These are phyloP conservation scores for Malacoctenus gilli DNA, from an alignment of 2,797 vertebrate species.

Conservation along the genomic window DNA sequence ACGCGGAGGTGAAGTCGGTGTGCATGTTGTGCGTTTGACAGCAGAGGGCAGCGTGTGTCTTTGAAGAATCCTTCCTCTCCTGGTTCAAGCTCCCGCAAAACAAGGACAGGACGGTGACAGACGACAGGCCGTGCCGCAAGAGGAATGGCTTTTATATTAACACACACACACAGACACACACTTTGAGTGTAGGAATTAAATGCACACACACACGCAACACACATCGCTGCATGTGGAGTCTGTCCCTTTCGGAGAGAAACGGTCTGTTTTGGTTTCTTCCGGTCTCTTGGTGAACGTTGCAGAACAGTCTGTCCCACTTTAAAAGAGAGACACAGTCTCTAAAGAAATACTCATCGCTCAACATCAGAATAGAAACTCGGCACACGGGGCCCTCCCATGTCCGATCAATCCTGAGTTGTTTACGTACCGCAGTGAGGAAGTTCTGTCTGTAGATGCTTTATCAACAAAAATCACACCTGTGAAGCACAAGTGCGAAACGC, in stretches of 20 bases:
- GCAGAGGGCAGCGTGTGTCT: constrained; percentile 72
- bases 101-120: constrained; percentile 44
- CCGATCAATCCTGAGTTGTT: constrained; percentile 8
- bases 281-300: not conserved
- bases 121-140: constrained; percentile 35
- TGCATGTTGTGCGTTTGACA: constrained; percentile 65
- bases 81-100: constrained; percentile 36
- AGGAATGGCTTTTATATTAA: constrained; percentile 34
- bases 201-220: constrained; percentile 35
- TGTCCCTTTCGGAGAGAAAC: too few relatives aligned
- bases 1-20: constrained; percentile 10
- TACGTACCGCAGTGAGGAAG: too few relatives aligned
- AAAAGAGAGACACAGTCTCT: too few relatives aligned
- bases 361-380: too few relatives aligned
- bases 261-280: constrained; percentile 21
- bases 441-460: not conserved
- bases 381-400: constrained; percentile 5
- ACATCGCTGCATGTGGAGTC: too few relatives aligned
- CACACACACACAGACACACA: constrained; percentile 23
- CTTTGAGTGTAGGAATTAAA: constrained; percentile 27
- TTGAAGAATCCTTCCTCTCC: constrained; percentile 33
- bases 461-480: constrained; percentile 20
- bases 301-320: too few relatives aligned
- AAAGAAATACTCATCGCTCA: too few relatives aligned
- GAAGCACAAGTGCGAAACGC: too few relatives aligned